Evolutionary conservation across 2,113 vertebrate species (phyloP).

Genomic region (Osmerus eperlanus): DNA sequence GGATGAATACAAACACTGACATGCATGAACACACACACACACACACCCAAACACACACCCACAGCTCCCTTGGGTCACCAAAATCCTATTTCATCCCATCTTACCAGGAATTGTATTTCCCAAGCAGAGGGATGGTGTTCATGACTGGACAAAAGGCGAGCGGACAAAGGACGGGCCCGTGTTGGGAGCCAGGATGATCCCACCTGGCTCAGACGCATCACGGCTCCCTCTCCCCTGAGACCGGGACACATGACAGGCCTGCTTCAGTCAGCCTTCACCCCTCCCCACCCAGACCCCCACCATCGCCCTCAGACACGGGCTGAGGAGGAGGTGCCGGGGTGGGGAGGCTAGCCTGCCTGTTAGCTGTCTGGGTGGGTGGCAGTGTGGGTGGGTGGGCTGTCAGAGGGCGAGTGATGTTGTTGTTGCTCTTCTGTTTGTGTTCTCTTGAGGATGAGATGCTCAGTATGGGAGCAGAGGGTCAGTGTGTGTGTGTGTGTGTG

Average conservation of each 20-base stretch:
- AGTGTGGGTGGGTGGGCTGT: constrained; percentile 34
- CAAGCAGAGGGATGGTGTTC: not conserved
- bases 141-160: constrained; percentile 18
- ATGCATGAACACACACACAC: constrained; percentile 44
- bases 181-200: constrained; percentile 6
- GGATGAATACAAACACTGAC: constrained; percentile 52
- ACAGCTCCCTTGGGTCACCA: not conserved
- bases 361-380: not conserved
- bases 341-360: too few species aligned
- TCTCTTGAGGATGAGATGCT: constrained; percentile 33
- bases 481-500: constrained; percentile 7
- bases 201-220: constrained; percentile 17
- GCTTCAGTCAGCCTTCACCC: constrained; percentile 16
- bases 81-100: constrained; percentile 5
- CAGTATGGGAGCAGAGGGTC: constrained; percentile 31
- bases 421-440: constrained; percentile 36
- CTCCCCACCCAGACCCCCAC: constrained; percentile 36
- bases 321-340: too few species aligned
- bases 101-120: not conserved
- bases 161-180: constrained; percentile 1
- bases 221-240: constrained; percentile 16
- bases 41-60: constrained; percentile 14
- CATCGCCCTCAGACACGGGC: not conserved
- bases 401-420: constrained; percentile 49
- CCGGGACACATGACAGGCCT: constrained; percentile 25